Evolutionary conservation across 2,888 invertebrate species (phyloP).

Genomic region (Chirona hameri): DNA sequence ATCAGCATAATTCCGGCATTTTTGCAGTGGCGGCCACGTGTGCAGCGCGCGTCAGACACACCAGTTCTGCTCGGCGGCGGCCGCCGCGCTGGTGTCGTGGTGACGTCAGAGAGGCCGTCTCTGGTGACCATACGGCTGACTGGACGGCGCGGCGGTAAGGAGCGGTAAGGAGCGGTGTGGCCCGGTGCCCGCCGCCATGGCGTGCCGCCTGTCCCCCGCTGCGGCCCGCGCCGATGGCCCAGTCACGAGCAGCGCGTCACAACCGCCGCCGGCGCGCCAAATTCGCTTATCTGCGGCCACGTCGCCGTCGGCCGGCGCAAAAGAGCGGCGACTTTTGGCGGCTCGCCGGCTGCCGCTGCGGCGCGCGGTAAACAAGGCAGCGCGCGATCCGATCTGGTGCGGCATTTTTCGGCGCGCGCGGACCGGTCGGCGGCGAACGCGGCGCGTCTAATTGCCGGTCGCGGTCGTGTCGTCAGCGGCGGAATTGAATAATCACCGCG

Average conservation of each 20-base stretch:
- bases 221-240: neutral
- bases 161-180: too few relatives aligned
- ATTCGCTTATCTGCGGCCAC: neutral
- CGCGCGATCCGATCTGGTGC: neutral
- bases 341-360: neutral
- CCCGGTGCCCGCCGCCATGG: neutral
- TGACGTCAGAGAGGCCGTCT: neutral
- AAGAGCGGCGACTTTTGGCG: neutral
- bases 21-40: neutral
- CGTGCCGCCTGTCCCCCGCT: neutral
- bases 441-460: neutral
- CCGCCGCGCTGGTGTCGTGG: too few relatives aligned
- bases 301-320: neutral
- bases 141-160: neutral
- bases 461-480: neutral
- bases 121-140: neutral
- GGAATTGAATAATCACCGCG: constrained; percentile 23
- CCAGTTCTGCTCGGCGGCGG: too few relatives aligned
- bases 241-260: neutral
- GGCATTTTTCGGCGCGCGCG: neutral
- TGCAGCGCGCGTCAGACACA: too few relatives aligned
- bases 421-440: neutral
- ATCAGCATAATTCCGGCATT: neutral
- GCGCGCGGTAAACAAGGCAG: neutral
- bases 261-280: neutral